A percentile compares a stretch with the other conserved stretches of the same genome.
These are phyloP conservation scores for Ephialtes manifestator DNA, from an alignment of 2,888 invertebrate genomes.

Conservation along the genomic window DNA sequence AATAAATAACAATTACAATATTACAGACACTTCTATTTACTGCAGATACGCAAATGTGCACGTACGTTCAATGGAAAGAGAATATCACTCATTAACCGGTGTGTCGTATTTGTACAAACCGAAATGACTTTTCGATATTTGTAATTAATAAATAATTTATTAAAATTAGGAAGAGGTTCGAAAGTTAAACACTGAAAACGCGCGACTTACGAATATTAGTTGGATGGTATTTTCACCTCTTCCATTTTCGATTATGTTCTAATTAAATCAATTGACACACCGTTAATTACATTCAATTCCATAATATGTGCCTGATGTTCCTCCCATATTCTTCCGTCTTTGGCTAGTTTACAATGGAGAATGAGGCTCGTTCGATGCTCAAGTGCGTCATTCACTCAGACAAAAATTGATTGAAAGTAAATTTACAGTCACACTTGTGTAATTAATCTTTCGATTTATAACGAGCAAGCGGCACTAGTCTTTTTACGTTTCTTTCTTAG, in stretches of 20 bases:
- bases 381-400: slow-evolving; percentile 14
- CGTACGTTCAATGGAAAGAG: not conserved
- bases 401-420: not conserved
- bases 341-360: slow-evolving; percentile 60
- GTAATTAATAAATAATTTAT: slow-evolving; percentile 36
- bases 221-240: not conserved
- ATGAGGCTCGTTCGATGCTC: slow-evolving; percentile 12
- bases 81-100: not conserved
- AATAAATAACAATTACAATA: slow-evolving; percentile 68
- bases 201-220: not conserved
- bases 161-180: slow-evolving; percentile 27
- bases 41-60: slow-evolving; percentile 3
- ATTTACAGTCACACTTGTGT: slow-evolving; percentile 21
- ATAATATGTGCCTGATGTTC: slow-evolving; percentile 22
- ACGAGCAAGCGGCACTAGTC: not conserved
- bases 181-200: slow-evolving; percentile 20
- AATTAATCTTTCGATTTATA: slow-evolving; percentile 23
- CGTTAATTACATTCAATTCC: not conserved
- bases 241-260: not conserved
- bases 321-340: slow-evolving; percentile 59
- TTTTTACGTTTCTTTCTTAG: slow-evolving; percentile 81
- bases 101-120: slow-evolving; percentile 9
- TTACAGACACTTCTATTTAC: slow-evolving; percentile 33
- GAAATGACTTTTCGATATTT: not conserved
- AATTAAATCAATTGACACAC: slow-evolving; percentile 7